These are phyloP conservation scores for Bactericera cockerelli DNA, from an alignment of 1,140 invertebrate species.

Conservation along the genomic window DNA sequence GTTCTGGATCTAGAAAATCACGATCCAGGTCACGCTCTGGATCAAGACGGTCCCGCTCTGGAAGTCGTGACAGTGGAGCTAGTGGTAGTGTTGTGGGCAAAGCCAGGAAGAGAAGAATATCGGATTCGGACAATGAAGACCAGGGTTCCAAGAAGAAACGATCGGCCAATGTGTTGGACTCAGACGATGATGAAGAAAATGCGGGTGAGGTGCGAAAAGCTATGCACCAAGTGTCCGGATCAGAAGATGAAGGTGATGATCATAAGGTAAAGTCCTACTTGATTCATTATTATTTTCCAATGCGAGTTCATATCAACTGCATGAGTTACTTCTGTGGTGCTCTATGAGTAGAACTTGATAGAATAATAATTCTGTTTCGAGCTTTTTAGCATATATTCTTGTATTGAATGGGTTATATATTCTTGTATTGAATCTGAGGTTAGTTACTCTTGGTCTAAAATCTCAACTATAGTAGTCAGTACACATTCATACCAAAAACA, in stretches of 20 bases:
- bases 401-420: no score
- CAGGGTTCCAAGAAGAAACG: constrained; percentile 22
- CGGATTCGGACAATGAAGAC: constrained; percentile 27
- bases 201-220: not conserved
- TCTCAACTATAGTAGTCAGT: no score
- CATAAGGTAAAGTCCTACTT: no score
- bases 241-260: constrained; percentile 20
- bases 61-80: constrained; percentile 15
- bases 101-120: constrained; percentile 25
- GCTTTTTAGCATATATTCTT: no score
- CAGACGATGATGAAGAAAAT: constrained; percentile 18
- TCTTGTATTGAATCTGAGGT: no score
- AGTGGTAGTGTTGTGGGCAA: constrained; percentile 12
- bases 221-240: constrained; percentile 14
- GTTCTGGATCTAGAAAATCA: constrained; percentile 19
- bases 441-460: no score
- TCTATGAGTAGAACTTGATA: no score
- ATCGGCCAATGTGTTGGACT: constrained; percentile 10
- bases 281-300: no score
- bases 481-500: no score
- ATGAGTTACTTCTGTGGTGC: no score
- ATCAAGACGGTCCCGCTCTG: constrained; percentile 25
- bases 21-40: constrained; percentile 19
- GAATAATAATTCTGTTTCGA: no score
- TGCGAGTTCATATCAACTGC: no score